Evolutionary conservation across 2,888 invertebrate species (phyloP), one percentile per base, ranked within the genome.

Genomic region (Epistrophe grossulariae): DNA sequence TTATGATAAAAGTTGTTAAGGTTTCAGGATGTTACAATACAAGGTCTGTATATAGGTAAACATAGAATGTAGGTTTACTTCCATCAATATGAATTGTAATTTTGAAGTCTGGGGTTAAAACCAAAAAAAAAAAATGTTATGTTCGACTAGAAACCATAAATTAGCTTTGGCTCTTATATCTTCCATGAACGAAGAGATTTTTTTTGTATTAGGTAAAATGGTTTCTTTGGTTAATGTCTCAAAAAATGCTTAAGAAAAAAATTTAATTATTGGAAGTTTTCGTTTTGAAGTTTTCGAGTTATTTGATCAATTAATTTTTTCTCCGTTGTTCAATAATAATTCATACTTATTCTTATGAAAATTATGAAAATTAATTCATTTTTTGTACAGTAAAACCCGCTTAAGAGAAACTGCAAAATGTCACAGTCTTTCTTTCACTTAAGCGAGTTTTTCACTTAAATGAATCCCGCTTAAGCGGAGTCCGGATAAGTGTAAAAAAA

Each of bases 1-100:
- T 40, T 68, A 73, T 40, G 66, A 78, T 77, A 52, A 78, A 72
- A 76, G 31, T 62, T 70, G 64, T 79, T 64, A 38, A 24, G 74
- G 57, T 64, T 62, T 62, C 48, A 40, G 62, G 59, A 60, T n/a
- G 19, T 17, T 48, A 66, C 45, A 13, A 40, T 43, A 66, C 45
- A 13, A 40, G 43, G 68, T 70, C 68, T 48, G 38, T 5, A 13
- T 45, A 9, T n/a, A 4, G 0, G 8, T 13, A 40, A 35, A 10
- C 6, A 45, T n/a, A 17, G 8, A 43, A 13, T 6, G 6, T n/a
- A 45, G 3, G 8, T 45, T 9, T n/a, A 64, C 1, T 19, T 8
- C 17, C 19, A 17, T 43, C 24, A 6, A 24, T 40, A 62, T 62
- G 24, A 40, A 62, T 43, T 24, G 15, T 40, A 24, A 60, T 60